Evolutionary conservation across 92 coral and sea anemone species (phyloP), one percentile per base, ranked within the genome.

Genomic region (Ricordea florida): DNA sequence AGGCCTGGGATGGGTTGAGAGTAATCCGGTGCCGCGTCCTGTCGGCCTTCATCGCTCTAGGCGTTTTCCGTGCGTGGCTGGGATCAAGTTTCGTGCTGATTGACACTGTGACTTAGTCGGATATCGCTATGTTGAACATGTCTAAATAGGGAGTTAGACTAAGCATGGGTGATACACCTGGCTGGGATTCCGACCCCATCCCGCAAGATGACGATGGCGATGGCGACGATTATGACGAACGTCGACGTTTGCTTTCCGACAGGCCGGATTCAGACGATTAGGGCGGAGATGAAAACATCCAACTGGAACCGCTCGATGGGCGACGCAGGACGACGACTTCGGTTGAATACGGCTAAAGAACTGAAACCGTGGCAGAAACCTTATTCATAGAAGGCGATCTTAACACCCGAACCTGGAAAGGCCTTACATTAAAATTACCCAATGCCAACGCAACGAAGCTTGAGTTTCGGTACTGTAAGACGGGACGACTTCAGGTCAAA

Each of bases 1-100:
- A 53, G 9, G 78, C 67, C 16, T 71, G 35, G 4, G 64, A 48
- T 3, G 78, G 78, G 23, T 36, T 37, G 43, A 72, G 41, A 23
- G 36, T 57, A 3, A 44, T 57, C 25, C 57, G 23, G 55, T 72
- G 79, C 5, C 43, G 11, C 0, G 27, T 15, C 1, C 69, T 8
- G 15, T 72, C 79, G 10, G 55, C 72, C 14, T 74, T 74, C 2
- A 34, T 28, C 25, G 38, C 78, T 15, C 28, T 29, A 2, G 64
- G 28, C 18, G 24, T 57, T 11, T 57, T 57, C 25, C 18, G 23
- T 34, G 23, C 15, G n/a, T 6, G 41, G 30, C 11, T 13, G 2
- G 64, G 64, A 18, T 57, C 28, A 32, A 10, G 23, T 8, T 7
- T 57, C 15, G 8, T 13, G 28, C 64, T 57, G 2, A 57, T 38